These are phyloP conservation scores for Lingula anatina DNA, from an alignment of 2,888 invertebrate genomes.

Conservation along the genomic window DNA sequence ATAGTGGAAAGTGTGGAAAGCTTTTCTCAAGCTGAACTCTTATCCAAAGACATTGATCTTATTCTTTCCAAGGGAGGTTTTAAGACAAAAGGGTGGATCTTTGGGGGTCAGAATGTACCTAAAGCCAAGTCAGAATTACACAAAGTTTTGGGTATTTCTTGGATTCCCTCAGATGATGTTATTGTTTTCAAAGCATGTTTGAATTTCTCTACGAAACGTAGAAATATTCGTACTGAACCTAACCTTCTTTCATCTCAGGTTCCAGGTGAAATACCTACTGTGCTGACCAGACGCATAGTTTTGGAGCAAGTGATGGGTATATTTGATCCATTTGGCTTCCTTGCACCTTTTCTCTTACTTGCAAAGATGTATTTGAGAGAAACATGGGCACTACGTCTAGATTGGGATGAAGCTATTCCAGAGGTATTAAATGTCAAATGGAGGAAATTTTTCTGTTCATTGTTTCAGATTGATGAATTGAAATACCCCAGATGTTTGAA, in stretches of 20 bases:
- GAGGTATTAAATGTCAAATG: background rate
- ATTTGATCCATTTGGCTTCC: slow-evolving; percentile 1
- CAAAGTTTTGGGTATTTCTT: background rate
- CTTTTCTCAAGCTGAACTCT: background rate
- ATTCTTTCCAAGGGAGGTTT: slow-evolving; percentile 3
- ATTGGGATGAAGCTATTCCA: slow-evolving; percentile 4
- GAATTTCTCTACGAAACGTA: slow-evolving; percentile 2
- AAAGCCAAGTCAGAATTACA: background rate
- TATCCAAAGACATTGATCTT: slow-evolving; percentile 1
- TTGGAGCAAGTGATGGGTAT: background rate
- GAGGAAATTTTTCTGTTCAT: slow-evolving; percentile 1
- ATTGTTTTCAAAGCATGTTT: slow-evolving; percentile 2
- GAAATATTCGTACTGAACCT: background rate
- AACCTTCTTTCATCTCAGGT: too few relatives aligned
- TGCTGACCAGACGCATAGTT: too few relatives aligned
- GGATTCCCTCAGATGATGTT: background rate
- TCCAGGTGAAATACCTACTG: too few relatives aligned
- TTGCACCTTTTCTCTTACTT: slow-evolving; percentile 1
- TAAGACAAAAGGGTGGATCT: background rate
- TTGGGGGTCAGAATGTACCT: background rate
- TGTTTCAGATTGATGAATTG: slow-evolving; percentile 1
- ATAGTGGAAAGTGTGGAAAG: background rate
- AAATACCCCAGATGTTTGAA: background rate
- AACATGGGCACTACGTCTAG: slow-evolving; percentile 3
- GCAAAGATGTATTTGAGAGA: slow-evolving; percentile 3